Conservation (phyloP, 2,888 invertebrate species). For the Lymantria monacha region DNA sequence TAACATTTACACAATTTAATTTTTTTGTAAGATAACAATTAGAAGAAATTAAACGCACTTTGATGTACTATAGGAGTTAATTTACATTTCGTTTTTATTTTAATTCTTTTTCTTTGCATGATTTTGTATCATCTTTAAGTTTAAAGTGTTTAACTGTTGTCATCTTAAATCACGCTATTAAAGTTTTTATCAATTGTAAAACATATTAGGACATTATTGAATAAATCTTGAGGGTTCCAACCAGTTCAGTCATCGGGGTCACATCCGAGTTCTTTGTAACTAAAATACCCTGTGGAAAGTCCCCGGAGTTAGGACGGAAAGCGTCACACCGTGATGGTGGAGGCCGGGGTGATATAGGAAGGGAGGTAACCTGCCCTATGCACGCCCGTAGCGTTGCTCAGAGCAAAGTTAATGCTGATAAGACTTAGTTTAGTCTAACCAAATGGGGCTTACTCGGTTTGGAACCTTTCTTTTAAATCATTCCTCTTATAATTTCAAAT, state of each 20-base stretch:
- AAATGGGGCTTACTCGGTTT: slow-evolving; percentile 81
- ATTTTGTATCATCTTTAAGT: background rate
- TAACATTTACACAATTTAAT: background rate
- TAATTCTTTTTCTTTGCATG: background rate
- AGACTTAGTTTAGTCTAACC: slow-evolving; percentile 52
- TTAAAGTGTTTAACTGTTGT: background rate
- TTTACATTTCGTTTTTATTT: background rate
- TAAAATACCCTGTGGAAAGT: slow-evolving; percentile 79
- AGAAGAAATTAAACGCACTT: background rate
- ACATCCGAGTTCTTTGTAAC: slow-evolving; percentile 62
- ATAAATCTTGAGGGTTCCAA: slow-evolving; percentile 48
- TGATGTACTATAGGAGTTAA: background rate
- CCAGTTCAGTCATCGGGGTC: slow-evolving; percentile 76
- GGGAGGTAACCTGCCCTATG: slow-evolving; percentile 65
- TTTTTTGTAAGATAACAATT: background rate
- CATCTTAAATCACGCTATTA: slow-evolving; percentile 52
- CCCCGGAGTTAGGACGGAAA: slow-evolving; percentile 80
- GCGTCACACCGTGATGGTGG: slow-evolving; percentile 64
- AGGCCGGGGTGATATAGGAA: slow-evolving; percentile 55
- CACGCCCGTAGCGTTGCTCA: slow-evolving; percentile 71
- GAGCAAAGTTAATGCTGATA: slow-evolving; percentile 75
- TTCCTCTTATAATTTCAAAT: too few species aligned
- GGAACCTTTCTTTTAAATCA: slow-evolving; percentile 47
- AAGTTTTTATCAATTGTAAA: slow-evolving; percentile 30
- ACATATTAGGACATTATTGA: slow-evolving; percentile 20